Percentiles rank a stretch among this genome's conserved stretches.
These are phyloP conservation scores for Heliconius nattereri DNA, from an alignment of 1,140 invertebrate species.

Conservation along the genomic window DNA sequence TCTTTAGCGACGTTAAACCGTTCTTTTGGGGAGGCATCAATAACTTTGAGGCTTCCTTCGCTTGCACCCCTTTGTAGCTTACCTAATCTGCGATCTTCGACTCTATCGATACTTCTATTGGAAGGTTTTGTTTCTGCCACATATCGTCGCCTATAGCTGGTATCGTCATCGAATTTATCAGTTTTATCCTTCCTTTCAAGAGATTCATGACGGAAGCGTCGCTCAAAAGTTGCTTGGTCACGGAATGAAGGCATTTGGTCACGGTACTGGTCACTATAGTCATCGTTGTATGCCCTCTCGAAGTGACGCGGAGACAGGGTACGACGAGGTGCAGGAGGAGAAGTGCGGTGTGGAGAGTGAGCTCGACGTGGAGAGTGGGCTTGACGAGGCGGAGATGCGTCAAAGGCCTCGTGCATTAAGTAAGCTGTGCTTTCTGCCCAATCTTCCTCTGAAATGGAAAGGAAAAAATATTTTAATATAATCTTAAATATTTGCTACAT, in stretches of 20 bases:
- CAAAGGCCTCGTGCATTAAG: constrained; percentile 80
- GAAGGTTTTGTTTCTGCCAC: constrained; percentile 72
- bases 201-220: constrained; percentile 70
- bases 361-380: constrained; percentile 47
- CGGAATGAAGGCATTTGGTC: constrained; percentile 68
- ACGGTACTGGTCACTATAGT: constrained; percentile 66
- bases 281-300: constrained; percentile 63
- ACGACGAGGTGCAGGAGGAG: constrained; percentile 53
- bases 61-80: constrained; percentile 71
- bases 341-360: constrained; percentile 44
- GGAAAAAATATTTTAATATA: constrained; percentile 17
- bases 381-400: constrained; percentile 64
- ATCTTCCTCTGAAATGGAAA: constrained; percentile 76
- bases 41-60: constrained; percentile 74
- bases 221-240: constrained; percentile 69
- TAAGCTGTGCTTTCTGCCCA: constrained; percentile 80
- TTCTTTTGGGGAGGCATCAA: constrained; percentile 84
- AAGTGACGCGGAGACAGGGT: constrained; percentile 65
- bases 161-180: constrained; percentile 65
- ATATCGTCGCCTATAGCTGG: constrained; percentile 65
- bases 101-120: constrained; percentile 70
- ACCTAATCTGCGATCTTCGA: constrained; percentile 68
- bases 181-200: constrained; percentile 67
- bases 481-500: neutral
- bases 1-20: constrained; percentile 92